These are phyloP conservation scores for Orbicella faveolata DNA, from an alignment of 64 coral and sea anemone genomes.

Conservation along the genomic window DNA sequence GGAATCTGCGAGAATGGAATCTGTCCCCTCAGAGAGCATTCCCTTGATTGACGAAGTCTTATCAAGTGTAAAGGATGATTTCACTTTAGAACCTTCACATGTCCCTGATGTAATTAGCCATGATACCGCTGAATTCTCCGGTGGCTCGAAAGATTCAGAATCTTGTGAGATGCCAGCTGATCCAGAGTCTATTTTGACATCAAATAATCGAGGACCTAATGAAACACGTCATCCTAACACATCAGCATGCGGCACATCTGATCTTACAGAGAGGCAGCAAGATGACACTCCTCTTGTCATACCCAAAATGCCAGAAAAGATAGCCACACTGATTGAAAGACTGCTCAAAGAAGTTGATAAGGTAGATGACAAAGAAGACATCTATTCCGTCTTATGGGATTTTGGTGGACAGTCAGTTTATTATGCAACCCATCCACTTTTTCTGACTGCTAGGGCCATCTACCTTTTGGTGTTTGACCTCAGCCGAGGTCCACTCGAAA, in stretches of 20 bases:
- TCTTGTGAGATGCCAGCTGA: background rate
- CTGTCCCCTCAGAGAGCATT: background rate
- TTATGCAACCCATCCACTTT: constrained; percentile 4
- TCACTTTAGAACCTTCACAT: background rate
- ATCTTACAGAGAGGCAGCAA: background rate
- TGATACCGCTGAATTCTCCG: background rate
- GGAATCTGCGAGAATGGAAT: background rate
- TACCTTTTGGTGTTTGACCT: constrained; percentile 10
- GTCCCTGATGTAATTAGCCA: background rate
- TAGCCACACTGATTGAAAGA: background rate
- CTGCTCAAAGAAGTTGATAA: background rate
- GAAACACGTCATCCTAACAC: too few relatives aligned
- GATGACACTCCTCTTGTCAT: background rate
- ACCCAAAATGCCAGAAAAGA: background rate
- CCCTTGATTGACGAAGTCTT: background rate
- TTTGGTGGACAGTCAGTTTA: constrained; percentile 12
- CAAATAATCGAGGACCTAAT: background rate
- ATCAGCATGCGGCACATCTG: background rate
- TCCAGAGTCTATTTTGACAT: background rate
- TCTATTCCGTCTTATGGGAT: background rate
- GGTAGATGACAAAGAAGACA: background rate
- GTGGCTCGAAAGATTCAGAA: background rate
- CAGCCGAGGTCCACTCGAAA: background rate
- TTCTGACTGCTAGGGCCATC: background rate
- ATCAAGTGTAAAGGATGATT: background rate